Evolutionary conservation across 2,797 vertebrate genomes (phyloP), one percentile per base, ranked within the genome.

Genomic region (Denticeps clupeoides): DNA sequence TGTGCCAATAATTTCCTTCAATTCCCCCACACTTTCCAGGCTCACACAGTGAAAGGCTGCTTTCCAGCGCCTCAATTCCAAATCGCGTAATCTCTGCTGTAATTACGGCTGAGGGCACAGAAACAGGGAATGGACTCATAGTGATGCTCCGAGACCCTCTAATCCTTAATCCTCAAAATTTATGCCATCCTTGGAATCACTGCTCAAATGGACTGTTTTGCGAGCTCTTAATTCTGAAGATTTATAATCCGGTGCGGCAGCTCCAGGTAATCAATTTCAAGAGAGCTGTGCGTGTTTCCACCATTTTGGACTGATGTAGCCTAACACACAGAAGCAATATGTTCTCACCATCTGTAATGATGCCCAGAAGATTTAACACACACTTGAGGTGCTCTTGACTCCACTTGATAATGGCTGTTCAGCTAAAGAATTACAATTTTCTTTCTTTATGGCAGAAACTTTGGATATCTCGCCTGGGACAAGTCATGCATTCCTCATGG

Each of bases 181-280:
- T 25, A n/a, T 5, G 1, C 4, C 12, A 13, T 29, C 11, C 8
- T 10, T 2, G 13, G 27, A 10, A 41, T 18, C 23, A 22, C 3
- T 25, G 42, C 24, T 5, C 11, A 13, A 46, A 29, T 33, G 37
- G 26, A 47, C 29, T 12, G 22, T 51, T 33, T 47, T 42, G 41
- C 49, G 53, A 54, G 19, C 47, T 46, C 48, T 56, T 46, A 12
- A 52, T 53, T 58, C 45, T 41, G 32, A 49, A 60, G 51, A 60
- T 29, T 60, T 55, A 13, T 49, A 63, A 64, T 65, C 57, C 60
- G 56, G 68, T 33, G 53, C 48, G 49, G 49, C 41, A n/a, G 58
- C 55, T 68, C 58, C 45, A 45, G 47, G 24, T 64, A 61, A 74
- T 73, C 60, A 61, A 33, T 74, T 59, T 59, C 59, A 47, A 54